Percentiles rank a stretch among this genome's conserved stretches.
Conservation (phyloP, 1,140 invertebrate species). For the Rhagoletis zephyria region DNA sequence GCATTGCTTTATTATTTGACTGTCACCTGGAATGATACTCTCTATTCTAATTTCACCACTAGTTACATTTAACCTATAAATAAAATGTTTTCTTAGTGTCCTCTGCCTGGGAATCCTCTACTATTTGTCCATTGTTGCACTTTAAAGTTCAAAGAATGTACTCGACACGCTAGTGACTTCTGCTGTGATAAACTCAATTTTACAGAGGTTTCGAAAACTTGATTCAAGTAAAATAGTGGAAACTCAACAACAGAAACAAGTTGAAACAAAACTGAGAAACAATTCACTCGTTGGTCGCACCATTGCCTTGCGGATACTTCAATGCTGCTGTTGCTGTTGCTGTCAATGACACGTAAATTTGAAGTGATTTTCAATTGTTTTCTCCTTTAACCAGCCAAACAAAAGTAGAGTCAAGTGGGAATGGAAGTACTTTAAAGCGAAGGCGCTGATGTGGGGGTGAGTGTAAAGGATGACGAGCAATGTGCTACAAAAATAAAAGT, state of each 20-base stretch:
- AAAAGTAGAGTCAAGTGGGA: not conserved
- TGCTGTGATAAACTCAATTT: conserved; percentile 5
- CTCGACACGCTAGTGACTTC: not conserved
- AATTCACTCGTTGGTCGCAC: conserved; percentile 24
- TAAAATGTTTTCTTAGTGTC: too few species aligned
- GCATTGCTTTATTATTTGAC: too few species aligned
- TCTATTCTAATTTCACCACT: too few species aligned
- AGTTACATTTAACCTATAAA: too few species aligned
- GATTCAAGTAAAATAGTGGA: not conserved
- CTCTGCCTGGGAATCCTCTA: not conserved
- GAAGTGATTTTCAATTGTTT: conserved; percentile 47
- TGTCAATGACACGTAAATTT: conserved; percentile 38
- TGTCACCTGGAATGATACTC: too few species aligned
- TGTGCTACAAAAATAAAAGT: too few species aligned
- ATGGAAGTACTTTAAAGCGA: not conserved
- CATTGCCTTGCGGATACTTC: conserved; percentile 3
- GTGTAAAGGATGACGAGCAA: too few species aligned
- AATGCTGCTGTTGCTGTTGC: not conserved
- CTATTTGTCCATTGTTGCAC: not conserved
- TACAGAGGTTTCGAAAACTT: not conserved
- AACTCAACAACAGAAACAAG: conserved; percentile 12
- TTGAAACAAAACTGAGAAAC: not conserved
- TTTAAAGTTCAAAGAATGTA: not conserved
- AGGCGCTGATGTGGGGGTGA: too few species aligned
- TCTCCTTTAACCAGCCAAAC: not conserved